Conservation (phyloP, 2,797 vertebrate species). For the Sandelia bainsii region DNA sequence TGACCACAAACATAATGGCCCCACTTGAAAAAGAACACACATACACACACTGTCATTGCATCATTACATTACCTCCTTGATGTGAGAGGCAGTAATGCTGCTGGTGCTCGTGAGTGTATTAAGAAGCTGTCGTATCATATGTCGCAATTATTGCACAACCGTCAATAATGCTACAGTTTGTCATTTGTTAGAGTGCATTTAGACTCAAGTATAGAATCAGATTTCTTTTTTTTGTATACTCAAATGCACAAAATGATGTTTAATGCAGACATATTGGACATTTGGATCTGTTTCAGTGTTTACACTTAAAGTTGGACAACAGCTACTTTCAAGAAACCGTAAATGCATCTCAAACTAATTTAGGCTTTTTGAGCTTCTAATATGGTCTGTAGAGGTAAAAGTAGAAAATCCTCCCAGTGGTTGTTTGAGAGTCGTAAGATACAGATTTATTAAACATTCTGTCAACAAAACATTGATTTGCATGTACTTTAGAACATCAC, state of each 20-base stretch:
- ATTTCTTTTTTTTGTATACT: constrained; percentile 6
- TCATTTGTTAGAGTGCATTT: constrained; percentile 49
- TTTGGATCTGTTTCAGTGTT: constrained; percentile 13
- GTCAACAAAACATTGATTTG: no score
- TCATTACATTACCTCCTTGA: constrained; percentile 65
- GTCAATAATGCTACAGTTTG: constrained; percentile 38
- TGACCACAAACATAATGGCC: constrained; percentile 83
- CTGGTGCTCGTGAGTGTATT: constrained; percentile 49
- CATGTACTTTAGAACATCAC: no score
- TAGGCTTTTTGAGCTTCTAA: not conserved
- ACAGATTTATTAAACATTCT: no score
- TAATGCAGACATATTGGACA: constrained; percentile 15
- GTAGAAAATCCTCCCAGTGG: not conserved
- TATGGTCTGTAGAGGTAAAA: not conserved
- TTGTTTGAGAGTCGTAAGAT: no score
- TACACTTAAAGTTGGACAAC: not conserved
- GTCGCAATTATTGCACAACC: constrained; percentile 55
- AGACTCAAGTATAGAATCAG: constrained; percentile 22
- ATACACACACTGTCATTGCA: constrained; percentile 36
- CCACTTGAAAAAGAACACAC: constrained; percentile 77
- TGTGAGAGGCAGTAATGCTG: constrained; percentile 62
- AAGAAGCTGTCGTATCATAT: constrained; percentile 65
- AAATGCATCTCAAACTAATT: not conserved
- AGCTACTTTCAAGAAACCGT: not conserved
- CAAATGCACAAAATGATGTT: constrained; percentile 20